phyloP scores from a whole-genome alignment of 2,888 invertebrate species.

The Allophyes oxyacanthae region DNA sequence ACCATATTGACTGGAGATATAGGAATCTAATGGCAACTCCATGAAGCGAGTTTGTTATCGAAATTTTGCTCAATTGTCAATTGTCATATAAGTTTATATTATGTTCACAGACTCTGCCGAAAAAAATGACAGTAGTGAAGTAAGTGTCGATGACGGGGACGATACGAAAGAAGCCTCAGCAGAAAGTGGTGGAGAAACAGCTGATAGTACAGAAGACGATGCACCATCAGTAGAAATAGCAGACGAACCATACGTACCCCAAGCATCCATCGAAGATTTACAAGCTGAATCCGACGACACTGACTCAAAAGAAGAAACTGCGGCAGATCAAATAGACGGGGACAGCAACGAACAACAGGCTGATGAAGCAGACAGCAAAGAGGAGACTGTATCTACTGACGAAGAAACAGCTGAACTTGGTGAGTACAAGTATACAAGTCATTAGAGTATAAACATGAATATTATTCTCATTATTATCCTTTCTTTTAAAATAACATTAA shows the following conservation, averaged over 20 bases:
- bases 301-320: constrained; percentile 76
- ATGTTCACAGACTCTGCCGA: constrained; percentile 80
- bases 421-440: constrained; percentile 39
- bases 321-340: constrained; percentile 67
- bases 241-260: constrained; percentile 84
- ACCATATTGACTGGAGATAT: too few relatives aligned
- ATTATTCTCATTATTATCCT: too few relatives aligned
- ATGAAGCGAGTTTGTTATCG: too few relatives aligned
- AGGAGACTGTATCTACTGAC: constrained; percentile 78
- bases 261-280: constrained; percentile 84
- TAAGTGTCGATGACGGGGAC: constrained; percentile 75
- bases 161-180: constrained; percentile 82
- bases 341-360: constrained; percentile 73
- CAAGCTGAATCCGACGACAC: constrained; percentile 71
- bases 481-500: too few relatives aligned
- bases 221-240: constrained; percentile 82
- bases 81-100: background rate
- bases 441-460: too few relatives aligned
- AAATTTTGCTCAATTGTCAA: too few relatives aligned
- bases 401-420: constrained; percentile 83
- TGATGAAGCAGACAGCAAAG: constrained; percentile 71
- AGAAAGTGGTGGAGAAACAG: constrained; percentile 75
- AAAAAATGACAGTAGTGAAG: constrained; percentile 87
- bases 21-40: too few relatives aligned
- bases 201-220: constrained; percentile 74